phyloP scores from a whole-genome alignment of 2,888 invertebrate genomes.

The Pyrrhosoma nymphula region DNA sequence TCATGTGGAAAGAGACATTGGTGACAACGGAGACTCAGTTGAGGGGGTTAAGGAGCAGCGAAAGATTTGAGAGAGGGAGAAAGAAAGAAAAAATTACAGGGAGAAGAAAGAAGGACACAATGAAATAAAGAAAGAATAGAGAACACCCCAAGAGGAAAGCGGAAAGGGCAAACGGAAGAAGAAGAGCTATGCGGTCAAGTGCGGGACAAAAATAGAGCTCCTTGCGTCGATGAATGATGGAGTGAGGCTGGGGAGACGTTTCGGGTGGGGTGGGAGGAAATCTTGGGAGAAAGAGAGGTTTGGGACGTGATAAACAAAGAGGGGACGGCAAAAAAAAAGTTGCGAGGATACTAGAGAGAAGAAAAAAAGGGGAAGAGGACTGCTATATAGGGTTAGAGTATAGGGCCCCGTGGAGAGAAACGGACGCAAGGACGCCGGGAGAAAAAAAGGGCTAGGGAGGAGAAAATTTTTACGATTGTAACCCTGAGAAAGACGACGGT shows the following conservation, averaged over 20 bases:
- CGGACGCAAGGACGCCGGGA: background rate
- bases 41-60: background rate
- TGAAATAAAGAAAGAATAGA: background rate
- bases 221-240: constrained; percentile 17
- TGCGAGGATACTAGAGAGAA: background rate
- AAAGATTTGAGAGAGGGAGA: background rate
- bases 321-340: too few species aligned
- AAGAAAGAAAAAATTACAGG: background rate
- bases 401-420: background rate
- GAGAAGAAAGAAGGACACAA: background rate
- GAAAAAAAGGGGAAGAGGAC: background rate
- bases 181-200: background rate
- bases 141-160: background rate
- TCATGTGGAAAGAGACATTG: background rate
- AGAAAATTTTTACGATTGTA: constrained; percentile 34
- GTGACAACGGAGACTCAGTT: background rate
- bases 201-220: background rate
- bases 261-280: background rate
- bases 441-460: background rate
- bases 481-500: background rate
- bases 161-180: background rate
- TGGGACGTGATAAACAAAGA: background rate
- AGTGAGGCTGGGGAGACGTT: background rate
- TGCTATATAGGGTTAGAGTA: background rate
- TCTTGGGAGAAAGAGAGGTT: background rate